These are phyloP conservation scores for Nesidiocoris tenuis DNA, from an alignment of 2,888 invertebrate species.

Conservation along the genomic window DNA sequence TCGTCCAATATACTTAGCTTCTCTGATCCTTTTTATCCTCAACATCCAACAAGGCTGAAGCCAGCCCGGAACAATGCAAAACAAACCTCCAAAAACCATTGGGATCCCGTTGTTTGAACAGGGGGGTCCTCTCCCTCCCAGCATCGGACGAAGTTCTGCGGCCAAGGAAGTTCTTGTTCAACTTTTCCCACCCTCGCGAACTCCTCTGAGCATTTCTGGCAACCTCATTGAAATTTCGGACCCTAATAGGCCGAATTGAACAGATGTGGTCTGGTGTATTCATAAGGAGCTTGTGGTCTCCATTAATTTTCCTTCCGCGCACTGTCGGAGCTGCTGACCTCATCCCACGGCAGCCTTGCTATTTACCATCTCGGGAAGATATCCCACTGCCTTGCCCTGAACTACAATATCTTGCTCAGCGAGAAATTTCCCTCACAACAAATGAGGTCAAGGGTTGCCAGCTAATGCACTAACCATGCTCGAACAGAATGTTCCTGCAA, in stretches of 20 bases:
- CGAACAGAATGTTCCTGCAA: background rate
- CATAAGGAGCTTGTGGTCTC: conserved; percentile 27
- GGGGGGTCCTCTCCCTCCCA: background rate
- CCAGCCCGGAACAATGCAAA: background rate
- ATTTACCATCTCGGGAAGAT: background rate
- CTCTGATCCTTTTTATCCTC: background rate
- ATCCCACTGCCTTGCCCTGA: background rate
- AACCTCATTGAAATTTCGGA: conserved; percentile 11
- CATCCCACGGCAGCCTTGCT: background rate
- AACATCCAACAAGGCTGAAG: background rate
- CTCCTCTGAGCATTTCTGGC: background rate
- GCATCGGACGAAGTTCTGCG: background rate
- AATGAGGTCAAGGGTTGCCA: background rate
- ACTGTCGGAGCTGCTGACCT: background rate
- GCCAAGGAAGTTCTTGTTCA: background rate
- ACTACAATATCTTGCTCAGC: background rate
- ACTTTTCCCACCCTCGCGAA: background rate
- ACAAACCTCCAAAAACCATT: background rate
- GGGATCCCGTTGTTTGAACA: background rate
- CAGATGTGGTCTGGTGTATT: conserved; percentile 27
- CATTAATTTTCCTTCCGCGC: conserved; percentile 15
- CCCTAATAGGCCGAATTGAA: conserved; percentile 5
- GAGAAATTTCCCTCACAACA: background rate
- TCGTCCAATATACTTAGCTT: too few relatives aligned
- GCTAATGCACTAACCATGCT: background rate